These are phyloP conservation scores for Petrocephalus sullivani DNA, from an alignment of 2,797 vertebrate genomes.

Conservation along the genomic window DNA sequence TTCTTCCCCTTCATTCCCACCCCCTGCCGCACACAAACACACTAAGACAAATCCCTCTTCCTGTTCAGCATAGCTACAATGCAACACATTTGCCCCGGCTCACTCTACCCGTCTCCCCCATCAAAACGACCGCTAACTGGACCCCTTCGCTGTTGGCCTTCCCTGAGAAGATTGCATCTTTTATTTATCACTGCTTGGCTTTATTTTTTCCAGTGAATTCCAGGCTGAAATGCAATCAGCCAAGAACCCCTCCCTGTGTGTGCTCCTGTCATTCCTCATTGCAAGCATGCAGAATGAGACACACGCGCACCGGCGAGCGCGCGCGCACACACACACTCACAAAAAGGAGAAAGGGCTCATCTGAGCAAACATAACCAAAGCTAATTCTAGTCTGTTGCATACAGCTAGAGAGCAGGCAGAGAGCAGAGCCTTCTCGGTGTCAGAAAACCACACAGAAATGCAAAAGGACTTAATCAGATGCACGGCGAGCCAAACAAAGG, in stretches of 20 bases:
- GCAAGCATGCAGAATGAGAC: conserved; percentile 77
- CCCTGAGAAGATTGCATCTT: conserved; percentile 85
- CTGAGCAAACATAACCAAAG: conserved; percentile 53
- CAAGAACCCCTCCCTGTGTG: conserved; percentile 84
- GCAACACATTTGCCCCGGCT: neutral
- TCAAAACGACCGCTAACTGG: conserved; percentile 9
- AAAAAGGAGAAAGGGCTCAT: conserved; percentile 42
- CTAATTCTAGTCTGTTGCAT: conserved; percentile 50
- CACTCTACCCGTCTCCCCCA: neutral
- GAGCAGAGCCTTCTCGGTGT: conserved; percentile 36
- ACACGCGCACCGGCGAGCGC: conserved; percentile 50
- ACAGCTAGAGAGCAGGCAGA: conserved; percentile 44
- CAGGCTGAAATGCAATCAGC: conserved; percentile 83
- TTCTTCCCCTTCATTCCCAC: conserved; percentile 50
- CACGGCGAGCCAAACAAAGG: conserved; percentile 30
- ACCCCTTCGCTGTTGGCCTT: conserved; percentile 41
- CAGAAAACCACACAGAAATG: conserved; percentile 33
- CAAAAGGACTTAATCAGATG: conserved; percentile 19
- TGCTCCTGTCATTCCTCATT: conserved; percentile 86
- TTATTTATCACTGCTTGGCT: conserved; percentile 91
- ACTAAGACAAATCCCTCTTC: conserved; percentile 7
- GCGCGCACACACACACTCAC: conserved; percentile 33
- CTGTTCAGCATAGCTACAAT: conserved; percentile 5
- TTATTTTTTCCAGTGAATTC: conserved; percentile 91
- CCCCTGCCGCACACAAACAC: conserved; percentile 49